Percentiles rank a stretch among this genome's conserved stretches.
Conservation (phyloP, 2,113 vertebrate genomes). For the Chamaea fasciata region DNA sequence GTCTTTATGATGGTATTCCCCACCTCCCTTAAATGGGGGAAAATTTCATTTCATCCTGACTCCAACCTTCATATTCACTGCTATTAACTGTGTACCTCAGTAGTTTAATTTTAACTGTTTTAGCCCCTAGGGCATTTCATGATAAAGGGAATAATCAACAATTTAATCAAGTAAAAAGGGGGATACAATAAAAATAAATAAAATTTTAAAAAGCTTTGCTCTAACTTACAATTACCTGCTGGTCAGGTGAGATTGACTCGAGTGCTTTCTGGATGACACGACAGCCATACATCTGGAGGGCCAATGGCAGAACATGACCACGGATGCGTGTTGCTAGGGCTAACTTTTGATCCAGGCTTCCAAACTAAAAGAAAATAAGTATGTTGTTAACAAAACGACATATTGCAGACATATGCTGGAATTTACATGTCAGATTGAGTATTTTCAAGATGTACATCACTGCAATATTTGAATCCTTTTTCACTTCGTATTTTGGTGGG, state of each 20-base stretch:
- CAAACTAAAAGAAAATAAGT: constrained; percentile 79
- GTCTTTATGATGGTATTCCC: background rate
- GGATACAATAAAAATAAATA: background rate
- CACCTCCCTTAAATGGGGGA: background rate
- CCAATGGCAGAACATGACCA: constrained; percentile 90
- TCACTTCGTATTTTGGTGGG: background rate
- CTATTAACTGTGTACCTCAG: background rate
- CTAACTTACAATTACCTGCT: constrained; percentile 99
- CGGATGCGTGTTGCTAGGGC: constrained; percentile 92
- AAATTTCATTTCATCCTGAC: background rate
- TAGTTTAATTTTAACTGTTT: background rate
- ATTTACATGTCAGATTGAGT: background rate
- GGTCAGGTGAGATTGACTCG: constrained; percentile 96
- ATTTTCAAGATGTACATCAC: background rate
- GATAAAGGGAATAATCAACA: background rate
- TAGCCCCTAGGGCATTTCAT: background rate
- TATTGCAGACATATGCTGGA: background rate
- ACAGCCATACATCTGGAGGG: constrained; percentile 96
- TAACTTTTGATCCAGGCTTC: constrained; percentile 93
- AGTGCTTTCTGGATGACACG: constrained; percentile 95
- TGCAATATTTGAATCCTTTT: background rate
- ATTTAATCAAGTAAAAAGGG: background rate
- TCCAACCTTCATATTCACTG: background rate
- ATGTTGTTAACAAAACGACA: background rate
- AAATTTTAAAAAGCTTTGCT: constrained; percentile 32